Conservation (phyloP, 2,888 invertebrate genomes). For the Vesta saturnalis region DNA sequence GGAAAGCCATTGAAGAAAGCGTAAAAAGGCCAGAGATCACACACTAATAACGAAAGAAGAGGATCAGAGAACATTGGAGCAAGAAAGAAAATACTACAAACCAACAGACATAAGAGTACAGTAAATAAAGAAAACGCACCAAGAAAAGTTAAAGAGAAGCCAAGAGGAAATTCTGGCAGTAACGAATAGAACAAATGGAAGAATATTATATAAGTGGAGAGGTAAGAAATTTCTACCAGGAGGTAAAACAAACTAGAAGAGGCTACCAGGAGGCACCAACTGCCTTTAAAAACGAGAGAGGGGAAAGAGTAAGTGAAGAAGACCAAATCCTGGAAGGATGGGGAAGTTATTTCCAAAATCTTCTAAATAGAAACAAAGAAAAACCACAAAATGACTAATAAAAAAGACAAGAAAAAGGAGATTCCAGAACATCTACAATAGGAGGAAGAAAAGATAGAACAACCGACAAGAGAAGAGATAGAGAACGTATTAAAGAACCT, state of each 20-base stretch:
- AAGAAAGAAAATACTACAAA: too few species aligned
- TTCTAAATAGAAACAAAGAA: constrained; percentile 8
- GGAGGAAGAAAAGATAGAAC: constrained; percentile 7
- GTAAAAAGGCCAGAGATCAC: too few species aligned
- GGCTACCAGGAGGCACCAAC: constrained; percentile 1
- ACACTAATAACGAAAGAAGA: too few species aligned
- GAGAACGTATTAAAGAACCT: background rate
- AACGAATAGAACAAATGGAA: constrained; percentile 2
- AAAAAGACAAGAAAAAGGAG: background rate
- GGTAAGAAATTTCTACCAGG: background rate
- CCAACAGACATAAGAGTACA: too few species aligned
- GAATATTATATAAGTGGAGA: background rate
- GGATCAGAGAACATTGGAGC: too few species aligned
- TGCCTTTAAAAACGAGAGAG: constrained; percentile 12
- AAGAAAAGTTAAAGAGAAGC: constrained; percentile 7
- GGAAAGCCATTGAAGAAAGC: too few species aligned
- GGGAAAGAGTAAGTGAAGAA: constrained; percentile 3
- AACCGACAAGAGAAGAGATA: constrained; percentile 1
- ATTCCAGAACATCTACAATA: background rate
- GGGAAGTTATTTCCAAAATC: constrained; percentile 9
- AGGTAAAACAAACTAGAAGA: constrained; percentile 9
- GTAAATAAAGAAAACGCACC: background rate
- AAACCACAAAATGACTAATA: background rate
- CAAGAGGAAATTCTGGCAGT: constrained; percentile 7
- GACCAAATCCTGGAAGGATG: background rate